Conservation (phyloP, 2,113 vertebrate genomes). For the Macroglossus sobrinus region DNA sequence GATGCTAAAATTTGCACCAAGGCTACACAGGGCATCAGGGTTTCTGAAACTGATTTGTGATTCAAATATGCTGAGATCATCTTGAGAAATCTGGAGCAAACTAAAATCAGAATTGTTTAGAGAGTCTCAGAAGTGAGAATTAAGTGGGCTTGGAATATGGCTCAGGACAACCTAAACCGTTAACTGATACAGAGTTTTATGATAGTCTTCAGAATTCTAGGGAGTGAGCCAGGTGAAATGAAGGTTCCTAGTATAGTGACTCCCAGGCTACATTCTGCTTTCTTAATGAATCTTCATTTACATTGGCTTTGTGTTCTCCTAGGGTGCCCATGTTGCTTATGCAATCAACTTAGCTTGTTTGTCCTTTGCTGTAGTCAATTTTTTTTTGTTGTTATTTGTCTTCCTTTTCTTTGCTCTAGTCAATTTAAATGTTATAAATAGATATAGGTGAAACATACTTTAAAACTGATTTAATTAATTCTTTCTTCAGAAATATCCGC, state of each 20-base stretch:
- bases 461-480: conserved; percentile 35
- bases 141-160: background rate
- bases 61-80: background rate
- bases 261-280: background rate
- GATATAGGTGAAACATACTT: background rate
- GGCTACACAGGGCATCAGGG: background rate
- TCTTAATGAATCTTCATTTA: background rate
- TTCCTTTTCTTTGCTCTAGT: background rate
- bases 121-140: background rate
- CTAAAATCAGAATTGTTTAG: background rate
- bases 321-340: background rate
- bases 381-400: no score
- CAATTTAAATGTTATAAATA: background rate
- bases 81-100: background rate
- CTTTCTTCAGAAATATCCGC: conserved; percentile 72
- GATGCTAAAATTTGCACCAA: background rate
- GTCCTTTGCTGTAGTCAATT: background rate
- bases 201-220: background rate
- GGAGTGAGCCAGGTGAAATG: background rate
- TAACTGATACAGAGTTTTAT: background rate
- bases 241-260: background rate
- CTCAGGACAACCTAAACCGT: background rate
- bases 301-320: background rate
- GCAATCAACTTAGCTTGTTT: background rate
- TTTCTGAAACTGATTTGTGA: background rate